These are phyloP conservation scores for Ptycholaimellus sp. DNA, from an alignment of 2,888 invertebrate species.

Conservation along the genomic window DNA sequence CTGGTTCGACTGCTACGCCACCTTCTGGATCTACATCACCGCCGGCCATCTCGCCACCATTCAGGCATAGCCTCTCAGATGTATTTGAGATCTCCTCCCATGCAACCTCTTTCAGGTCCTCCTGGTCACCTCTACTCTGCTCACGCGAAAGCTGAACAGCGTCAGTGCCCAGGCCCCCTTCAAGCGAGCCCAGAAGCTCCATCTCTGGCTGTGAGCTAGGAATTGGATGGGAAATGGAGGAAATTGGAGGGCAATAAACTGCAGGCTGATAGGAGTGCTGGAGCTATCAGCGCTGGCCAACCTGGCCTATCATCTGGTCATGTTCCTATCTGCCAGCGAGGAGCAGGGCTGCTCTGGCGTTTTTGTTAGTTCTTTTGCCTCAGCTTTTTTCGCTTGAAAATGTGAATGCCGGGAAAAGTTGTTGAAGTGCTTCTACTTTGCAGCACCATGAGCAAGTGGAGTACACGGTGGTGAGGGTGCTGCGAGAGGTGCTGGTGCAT, in stretches of 20 bases:
- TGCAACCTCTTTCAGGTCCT: too few relatives aligned
- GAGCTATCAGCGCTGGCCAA: not conserved
- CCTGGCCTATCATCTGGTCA: constrained; percentile 1
- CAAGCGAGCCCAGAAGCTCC: constrained; percentile 1
- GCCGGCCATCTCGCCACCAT: too few relatives aligned
- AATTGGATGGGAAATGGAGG: too few relatives aligned
- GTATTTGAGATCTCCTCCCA: too few relatives aligned
- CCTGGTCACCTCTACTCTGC: not conserved
- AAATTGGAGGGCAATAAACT: too few relatives aligned
- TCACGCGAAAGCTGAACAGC: constrained; percentile 1
- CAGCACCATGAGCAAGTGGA: constrained; percentile 2
- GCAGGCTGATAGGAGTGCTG: not conserved
- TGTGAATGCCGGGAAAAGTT: too few relatives aligned
- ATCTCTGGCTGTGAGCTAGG: not conserved
- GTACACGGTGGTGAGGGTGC: constrained; percentile 1
- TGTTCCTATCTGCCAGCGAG: too few relatives aligned
- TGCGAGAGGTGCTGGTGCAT: not conserved
- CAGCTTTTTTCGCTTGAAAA: not conserved
- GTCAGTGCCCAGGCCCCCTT: not conserved
- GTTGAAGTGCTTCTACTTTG: not conserved
- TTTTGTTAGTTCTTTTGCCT: constrained; percentile 2
- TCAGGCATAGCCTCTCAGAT: too few relatives aligned
- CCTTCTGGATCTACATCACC: not conserved
- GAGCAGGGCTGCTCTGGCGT: constrained; percentile 3
- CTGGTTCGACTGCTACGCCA: constrained; percentile 6